Evolutionary conservation across 1,140 invertebrate genomes (phyloP), one percentile per base, ranked within the genome.

Genomic region (Eueides isabella): DNA sequence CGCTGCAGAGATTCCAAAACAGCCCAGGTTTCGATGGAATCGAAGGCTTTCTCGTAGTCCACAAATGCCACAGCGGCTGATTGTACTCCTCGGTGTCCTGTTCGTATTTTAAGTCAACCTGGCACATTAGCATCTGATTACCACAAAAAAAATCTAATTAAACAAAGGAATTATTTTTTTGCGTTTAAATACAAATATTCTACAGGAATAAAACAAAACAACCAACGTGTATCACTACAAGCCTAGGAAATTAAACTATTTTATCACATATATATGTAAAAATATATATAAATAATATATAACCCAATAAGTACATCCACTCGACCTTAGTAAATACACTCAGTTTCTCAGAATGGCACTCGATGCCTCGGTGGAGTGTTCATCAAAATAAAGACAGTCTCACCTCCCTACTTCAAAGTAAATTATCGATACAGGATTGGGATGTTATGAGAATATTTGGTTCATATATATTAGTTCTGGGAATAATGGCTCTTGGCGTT

Each of bases 371-470:
- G 31, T 67, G 33, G 31, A 62, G 68, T 62, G 55, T 62, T 62
- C 68, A 62, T 70, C 68, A 70, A 70, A 62, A 70, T 70, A 70
- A 70, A 70, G 67, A 70, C 55, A 67, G 30, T 55, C 44, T 44
- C 38, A 41, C 38, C 23, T 30, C 23, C 31, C 31, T 65, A 19
- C 31, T 66, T 35, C 5, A 26, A 38, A 66, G 33, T 38, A 38
- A 38, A 66, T 66, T 38, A 66, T 66, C 64, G 31, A 38, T 26
- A 38, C 33, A 26, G 12, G 4, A 66, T 7, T 41, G 64, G n/a
- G 44, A 55, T 19, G 41, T 44, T 19, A 23, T 4, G 19, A 23
- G 6, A 23, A 23, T 19, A 55, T 26, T 55, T 23, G 44, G 44
- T 26, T 7, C 19, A 55, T 55, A 55, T 55, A 23, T 55, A 55